These are phyloP conservation scores for Mechanitis mazaeus DNA, from an alignment of 2,888 invertebrate genomes.

Conservation along the genomic window DNA sequence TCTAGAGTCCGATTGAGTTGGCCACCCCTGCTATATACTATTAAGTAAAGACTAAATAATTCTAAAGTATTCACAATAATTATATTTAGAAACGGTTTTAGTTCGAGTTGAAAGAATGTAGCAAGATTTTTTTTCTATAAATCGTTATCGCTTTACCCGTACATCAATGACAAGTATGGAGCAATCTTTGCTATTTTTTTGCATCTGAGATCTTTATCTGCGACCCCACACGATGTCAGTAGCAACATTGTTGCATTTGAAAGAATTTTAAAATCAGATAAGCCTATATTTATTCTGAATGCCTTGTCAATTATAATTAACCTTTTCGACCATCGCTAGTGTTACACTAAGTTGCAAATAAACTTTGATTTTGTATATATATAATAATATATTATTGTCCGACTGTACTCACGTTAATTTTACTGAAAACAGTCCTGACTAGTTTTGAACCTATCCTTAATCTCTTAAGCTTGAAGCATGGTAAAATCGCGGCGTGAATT, in stretches of 20 bases:
- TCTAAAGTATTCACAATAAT: too few species aligned
- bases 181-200: constrained; percentile 19
- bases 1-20: too few species aligned
- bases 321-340: neutral
- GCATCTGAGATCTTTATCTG: constrained; percentile 24
- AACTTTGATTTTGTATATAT: too few species aligned
- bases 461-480: too few species aligned
- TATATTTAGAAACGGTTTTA: neutral
- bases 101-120: neutral
- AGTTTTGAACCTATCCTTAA: too few species aligned
- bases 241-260: constrained; percentile 4
- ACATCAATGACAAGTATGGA: constrained; percentile 21
- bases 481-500: too few species aligned
- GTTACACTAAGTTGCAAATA: neutral
- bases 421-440: too few species aligned
- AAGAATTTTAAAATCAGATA: neutral
- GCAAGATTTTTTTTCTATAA: neutral
- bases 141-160: constrained; percentile 13
- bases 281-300: neutral
- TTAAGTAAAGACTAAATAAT: neutral
- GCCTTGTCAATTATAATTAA: neutral
- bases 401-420: neutral
- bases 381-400: too few species aligned
- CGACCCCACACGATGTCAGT: constrained; percentile 24
- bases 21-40: too few species aligned